Evolutionary conservation across 2,888 invertebrate genomes (phyloP).

Genomic region (Camptogramma bilineatum): DNA sequence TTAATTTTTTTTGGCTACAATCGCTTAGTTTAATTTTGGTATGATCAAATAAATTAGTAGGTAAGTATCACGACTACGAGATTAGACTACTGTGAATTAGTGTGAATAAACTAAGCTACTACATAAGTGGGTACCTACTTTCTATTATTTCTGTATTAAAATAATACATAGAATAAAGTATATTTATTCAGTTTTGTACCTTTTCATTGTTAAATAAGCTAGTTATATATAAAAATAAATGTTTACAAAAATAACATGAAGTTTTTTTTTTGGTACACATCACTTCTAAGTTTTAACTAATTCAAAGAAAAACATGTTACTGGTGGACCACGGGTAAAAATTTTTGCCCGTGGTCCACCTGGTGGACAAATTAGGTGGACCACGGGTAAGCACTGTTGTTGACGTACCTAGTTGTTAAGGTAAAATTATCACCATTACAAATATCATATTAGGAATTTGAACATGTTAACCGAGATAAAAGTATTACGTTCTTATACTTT

Average conservation of each 20-base stretch:
- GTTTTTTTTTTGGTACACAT: not conserved
- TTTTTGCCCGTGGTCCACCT: too few relatives aligned
- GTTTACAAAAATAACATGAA: not conserved
- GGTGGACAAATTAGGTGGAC: too few relatives aligned
- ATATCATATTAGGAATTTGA: conserved; percentile 9
- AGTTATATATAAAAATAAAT: conserved; percentile 10
- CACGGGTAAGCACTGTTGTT: too few relatives aligned
- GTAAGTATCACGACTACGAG: conserved; percentile 16
- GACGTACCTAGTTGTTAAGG: not conserved
- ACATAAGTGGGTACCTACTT: conserved; percentile 4
- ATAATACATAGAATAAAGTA: conserved; percentile 1
- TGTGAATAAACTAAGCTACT: conserved; percentile 18
- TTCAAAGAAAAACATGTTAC: too few relatives aligned
- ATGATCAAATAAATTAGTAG: conserved; percentile 16
- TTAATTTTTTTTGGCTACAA: conserved; percentile 14
- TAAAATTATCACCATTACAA: not conserved
- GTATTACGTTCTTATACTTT: not conserved
- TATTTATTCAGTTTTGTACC: conserved; percentile 20
- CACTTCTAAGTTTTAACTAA: too few relatives aligned
- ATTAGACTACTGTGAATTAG: conserved; percentile 20
- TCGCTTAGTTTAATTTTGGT: conserved; percentile 27
- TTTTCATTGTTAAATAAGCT: conserved; percentile 20
- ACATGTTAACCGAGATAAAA: conserved; percentile 6
- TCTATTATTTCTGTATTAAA: not conserved
- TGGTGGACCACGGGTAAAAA: too few relatives aligned